Evolutionary conservation across 1,140 invertebrate genomes (phyloP), one percentile per base, ranked within the genome.

Genomic region (Ctenoplectra terminalis): DNA sequence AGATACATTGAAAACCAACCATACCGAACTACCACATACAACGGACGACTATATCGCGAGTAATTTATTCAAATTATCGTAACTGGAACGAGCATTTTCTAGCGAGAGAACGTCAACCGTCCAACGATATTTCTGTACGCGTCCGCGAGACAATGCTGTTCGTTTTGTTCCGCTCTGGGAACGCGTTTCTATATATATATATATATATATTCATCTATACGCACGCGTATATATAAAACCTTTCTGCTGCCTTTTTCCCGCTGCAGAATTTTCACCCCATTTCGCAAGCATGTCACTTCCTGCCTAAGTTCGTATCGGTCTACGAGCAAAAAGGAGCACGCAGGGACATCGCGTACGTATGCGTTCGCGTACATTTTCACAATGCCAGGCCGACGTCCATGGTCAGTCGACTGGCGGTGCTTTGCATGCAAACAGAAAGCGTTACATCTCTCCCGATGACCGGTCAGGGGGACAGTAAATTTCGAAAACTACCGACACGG

Each of bases 401-500:
- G 90, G 90, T 88, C 89, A 89, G 87, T 88, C 74, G 83, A 82
- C 88, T 81, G 85, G 50, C 67, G 84, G 85, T 89, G 84, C 89
- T 90, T 90, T 86, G 77, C 85, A 90, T 89, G 83, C 89, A 85
- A 90, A 90, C 84, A 78, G 69, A 86, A 83, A 85, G 63, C 80
- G 86, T 83, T 87, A 87, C 83, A 74, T 85, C 76, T 84, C 83
- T 48, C 69, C 52, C 66, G 67, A 40, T 54, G 64, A 26, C 58
- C 43, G 61, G 48, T 60, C 83, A 50, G 48, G 71, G 80, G 84
- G 86, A 85, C 86, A 81, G 79, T 88, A 85, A 88, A 88, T 88
- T 88, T 84, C 71, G 58, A 85, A 82, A 87, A 88, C 87, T 87
- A 75, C 83, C 79, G 66, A 69, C 75, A 75, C 80, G 63, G 64